A percentile compares a stretch with the other conserved stretches of the same genome.
phyloP scores from a whole-genome alignment of 2,888 invertebrate genomes.

The Rhagium mordax region DNA sequence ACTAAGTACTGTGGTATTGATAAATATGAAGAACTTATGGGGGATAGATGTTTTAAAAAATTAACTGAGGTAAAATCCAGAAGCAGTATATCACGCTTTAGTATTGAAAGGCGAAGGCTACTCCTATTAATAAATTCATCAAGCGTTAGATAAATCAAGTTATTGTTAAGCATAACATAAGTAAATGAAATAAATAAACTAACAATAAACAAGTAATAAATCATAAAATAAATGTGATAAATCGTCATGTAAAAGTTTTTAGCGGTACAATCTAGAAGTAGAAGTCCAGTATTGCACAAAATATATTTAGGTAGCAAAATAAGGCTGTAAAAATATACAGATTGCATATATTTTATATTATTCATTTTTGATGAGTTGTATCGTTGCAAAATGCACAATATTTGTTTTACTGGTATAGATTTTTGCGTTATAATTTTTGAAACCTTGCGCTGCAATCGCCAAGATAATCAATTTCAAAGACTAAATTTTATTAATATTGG shows the following conservation, averaged over 20 bases:
- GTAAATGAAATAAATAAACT: constrained; percentile 14
- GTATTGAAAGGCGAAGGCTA: neutral
- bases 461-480: neutral
- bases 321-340: constrained; percentile 13
- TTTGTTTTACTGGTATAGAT: neutral
- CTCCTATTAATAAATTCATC: neutral
- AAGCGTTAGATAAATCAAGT: neutral
- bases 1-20: neutral
- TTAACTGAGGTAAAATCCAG: neutral
- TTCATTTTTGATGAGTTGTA: neutral
- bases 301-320: constrained; percentile 17
- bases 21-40: neutral
- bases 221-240: constrained; percentile 42
- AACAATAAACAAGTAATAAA: constrained; percentile 25
- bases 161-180: constrained; percentile 1
- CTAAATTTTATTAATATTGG: too few species aligned
- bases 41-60: neutral
- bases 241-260: neutral
- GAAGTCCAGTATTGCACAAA: constrained; percentile 35
- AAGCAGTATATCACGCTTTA: neutral
- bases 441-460: neutral
- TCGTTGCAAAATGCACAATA: neutral
- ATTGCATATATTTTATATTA: constrained; percentile 9
- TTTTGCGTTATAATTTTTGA: neutral
- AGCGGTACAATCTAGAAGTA: neutral